These are phyloP conservation scores for Carlito syrichta DNA, from an alignment of 2,113 vertebrate genomes.

Conservation along the genomic window DNA sequence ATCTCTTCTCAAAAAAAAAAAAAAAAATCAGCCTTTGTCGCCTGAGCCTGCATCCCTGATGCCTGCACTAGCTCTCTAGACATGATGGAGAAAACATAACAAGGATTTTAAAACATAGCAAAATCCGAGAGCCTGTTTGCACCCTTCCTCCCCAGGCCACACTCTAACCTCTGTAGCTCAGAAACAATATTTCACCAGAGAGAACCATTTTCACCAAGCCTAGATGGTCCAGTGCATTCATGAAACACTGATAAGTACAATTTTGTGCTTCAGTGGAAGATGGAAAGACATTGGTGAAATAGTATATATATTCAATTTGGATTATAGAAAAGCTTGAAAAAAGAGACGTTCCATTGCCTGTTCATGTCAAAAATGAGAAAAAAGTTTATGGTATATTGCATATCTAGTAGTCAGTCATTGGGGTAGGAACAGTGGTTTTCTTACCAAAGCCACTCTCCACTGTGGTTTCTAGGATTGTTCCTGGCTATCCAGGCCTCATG, in stretches of 20 bases:
- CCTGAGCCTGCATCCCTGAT: neutral
- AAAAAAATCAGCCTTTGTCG: neutral
- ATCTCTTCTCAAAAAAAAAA: neutral
- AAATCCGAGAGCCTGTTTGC: neutral
- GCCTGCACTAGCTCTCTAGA: neutral
- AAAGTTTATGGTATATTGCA: accelerated
- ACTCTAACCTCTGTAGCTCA: neutral
- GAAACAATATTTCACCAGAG: neutral
- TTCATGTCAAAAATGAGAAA: neutral
- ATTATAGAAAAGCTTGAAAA: neutral
- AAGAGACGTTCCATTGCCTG: neutral
- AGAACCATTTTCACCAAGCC: neutral
- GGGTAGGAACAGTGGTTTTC: neutral
- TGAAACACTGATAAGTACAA: neutral
- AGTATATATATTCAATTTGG: neutral
- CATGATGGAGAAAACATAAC: neutral
- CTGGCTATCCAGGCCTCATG: neutral
- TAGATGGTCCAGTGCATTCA: neutral
- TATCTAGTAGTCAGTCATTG: accelerated
- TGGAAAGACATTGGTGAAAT: neutral
- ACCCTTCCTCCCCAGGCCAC: neutral
- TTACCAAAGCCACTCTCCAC: neutral
- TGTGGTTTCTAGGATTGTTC: neutral
- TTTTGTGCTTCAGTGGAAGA: neutral
- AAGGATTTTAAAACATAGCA: neutral